Percentiles rank a stretch among this genome's conserved stretches.
phyloP scores from a whole-genome alignment of 2,888 invertebrate species.

The Cheilosia grossa region DNA sequence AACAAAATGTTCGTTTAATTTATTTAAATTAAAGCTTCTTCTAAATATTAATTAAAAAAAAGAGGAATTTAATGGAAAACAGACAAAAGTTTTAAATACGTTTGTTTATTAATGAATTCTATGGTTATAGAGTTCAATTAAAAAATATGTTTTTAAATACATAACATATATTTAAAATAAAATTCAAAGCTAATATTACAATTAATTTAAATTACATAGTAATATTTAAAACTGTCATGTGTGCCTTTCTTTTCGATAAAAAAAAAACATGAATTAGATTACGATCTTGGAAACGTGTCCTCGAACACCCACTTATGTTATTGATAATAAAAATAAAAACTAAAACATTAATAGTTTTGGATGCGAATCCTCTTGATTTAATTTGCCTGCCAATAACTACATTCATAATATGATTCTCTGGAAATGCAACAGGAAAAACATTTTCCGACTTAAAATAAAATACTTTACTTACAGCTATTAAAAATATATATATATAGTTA shows the following conservation, averaged over 20 bases:
- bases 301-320: conserved; percentile 26
- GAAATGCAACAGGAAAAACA: conserved; percentile 48
- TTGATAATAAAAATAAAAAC: conserved; percentile 10
- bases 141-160: conserved; percentile 52
- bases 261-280: conserved; percentile 11
- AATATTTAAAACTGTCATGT: conserved; percentile 68
- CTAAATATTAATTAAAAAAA: conserved; percentile 60
- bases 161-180: conserved; percentile 52
- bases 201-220: conserved; percentile 75
- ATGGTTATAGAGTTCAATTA: conserved; percentile 47
- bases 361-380: conserved; percentile 24
- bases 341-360: conserved; percentile 45
- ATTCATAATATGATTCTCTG: conserved; percentile 45
- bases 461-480: conserved; percentile 53
- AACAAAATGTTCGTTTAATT: conserved; percentile 60
- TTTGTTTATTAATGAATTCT: conserved; percentile 45
- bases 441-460: conserved; percentile 56
- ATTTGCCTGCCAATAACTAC: conserved; percentile 28
- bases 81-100: conserved; percentile 65
- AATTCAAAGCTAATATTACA: conserved; percentile 73
- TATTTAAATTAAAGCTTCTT: conserved; percentile 74
- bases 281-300: conserved; percentile 39
- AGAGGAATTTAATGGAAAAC: conserved; percentile 48
- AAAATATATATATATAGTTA: conserved; percentile 17
- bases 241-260: conserved; percentile 46